Base-by-base conservation (phyloP, 1,140 invertebrate genomes). In the Steinernema feltiae region DNA sequence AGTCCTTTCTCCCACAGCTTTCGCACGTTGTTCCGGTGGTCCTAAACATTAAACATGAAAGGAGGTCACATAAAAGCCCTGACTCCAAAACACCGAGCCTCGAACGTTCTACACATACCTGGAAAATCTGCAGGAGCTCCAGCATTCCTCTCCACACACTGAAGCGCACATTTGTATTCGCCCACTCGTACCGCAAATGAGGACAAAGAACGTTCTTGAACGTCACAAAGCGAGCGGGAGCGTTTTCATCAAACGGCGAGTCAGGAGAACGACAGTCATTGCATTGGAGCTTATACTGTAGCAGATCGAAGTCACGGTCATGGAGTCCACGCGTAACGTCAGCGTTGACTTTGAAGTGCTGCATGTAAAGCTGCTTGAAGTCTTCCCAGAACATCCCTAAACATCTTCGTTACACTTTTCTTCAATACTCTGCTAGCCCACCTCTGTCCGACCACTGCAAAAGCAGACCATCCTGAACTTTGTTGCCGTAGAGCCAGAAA, bases 191-290 rank as follows among this genome's bases (percentile, higher is more conserved):
- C 15, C 85, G 75, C 21, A 85, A 77, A 79, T 85, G 84, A 1
- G 84, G 84, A 53, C 84, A 84, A 1, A 84, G 72, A 30, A 86
- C 81, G 53, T 85, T 85, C 69, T 86, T 86, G 77, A 85, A 85
- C 15, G 78, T 85, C 27, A 86, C 78, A 24, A 78, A 73, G 48
- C 53, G 12, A 21, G 53, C 53, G 15, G 53, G 53, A 7, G 53
- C 53, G 24, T 63, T 63, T 63, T 63, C 53, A 27, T 63, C 53
- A 3, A 63, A 63, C 24, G 53, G 53, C 15, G 53, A 63, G 3
- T 79, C 79, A 30, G 77, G 77, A 7, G 48, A 63, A 17, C 41
- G 32, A 71, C 84, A 85, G 30, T 85, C 84, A 27, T 74, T 74
- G 77, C 84, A 85, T 35, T 86, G 82, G 69, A 85, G 76, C 75